Base-by-base conservation (phyloP, 2,797 vertebrate genomes). In the Sebastes variabilis region DNA sequence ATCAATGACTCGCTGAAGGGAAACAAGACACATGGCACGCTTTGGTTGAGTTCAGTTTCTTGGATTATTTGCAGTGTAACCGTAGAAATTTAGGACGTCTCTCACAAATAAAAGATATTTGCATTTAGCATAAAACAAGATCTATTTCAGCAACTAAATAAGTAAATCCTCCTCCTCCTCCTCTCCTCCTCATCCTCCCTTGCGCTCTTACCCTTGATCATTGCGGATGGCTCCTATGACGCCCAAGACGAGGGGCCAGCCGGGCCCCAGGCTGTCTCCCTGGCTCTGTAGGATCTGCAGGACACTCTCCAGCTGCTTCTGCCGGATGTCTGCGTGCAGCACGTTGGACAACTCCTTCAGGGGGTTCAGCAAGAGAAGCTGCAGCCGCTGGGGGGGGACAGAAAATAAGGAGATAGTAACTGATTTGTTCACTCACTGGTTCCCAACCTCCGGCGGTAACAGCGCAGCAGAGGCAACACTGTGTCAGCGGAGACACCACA, bases 181-280 rank as follows among this genome's bases (percentile, higher is more conserved):
- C n/a, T 6, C 29, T 56, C 8, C 66, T 18, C 11, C 32, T 9
- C 14, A 4, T 24, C 13, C 18, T 13, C 7, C 22, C 4, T 8
- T 10, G 4, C 9, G 1, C 25, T 72, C 96, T 96, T 90, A 99
- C 99, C 98, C 99, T 94, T 99, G 99, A 95, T 99, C 97, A 84
- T 97, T 99, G 92, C 97, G 97, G 89, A 99, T 99, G 76, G 99
- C 98, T 87, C 98, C 99, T 89, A 99, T 99, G 79, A 99, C 99
- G 77, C 98, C 98, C 90, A 99, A 94, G 42, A 99, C 97, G 32
- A 99, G 93, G 2, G 99, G 99, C 99, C 99, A 99, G 13, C 98
- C 98, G 30, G 98, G 97, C 38, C 99, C 99, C 81, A 99, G 96
- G 88, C 97, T 95, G 94, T 99, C 99, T 20, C 98, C 99, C 83